A percentile compares a stretch with the other conserved stretches of the same genome.
Evolutionary conservation across 2,797 vertebrate genomes (phyloP).

Genomic region (Rhinogobio ventralis): DNA sequence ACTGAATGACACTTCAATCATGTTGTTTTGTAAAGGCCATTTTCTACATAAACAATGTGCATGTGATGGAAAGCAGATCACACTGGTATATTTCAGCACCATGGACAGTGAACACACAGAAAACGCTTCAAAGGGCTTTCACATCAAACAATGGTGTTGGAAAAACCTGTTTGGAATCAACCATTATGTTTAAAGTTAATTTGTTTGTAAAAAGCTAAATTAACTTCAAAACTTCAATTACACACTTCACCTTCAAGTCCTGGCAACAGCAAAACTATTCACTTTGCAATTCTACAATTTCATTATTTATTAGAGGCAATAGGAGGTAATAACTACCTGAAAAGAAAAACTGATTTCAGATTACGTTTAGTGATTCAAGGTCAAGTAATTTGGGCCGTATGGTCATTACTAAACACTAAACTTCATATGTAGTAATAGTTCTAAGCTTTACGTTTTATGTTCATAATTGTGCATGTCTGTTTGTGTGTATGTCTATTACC

Average conservation of each 20-base stretch:
- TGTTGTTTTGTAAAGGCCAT: not conserved
- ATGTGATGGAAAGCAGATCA: not conserved
- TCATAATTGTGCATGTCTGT: not conserved
- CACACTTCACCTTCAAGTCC: not conserved
- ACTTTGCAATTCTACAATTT: not conserved
- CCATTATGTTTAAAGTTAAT: not conserved
- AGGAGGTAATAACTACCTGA: not conserved
- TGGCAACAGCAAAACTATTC: not conserved
- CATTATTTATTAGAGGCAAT: not conserved
- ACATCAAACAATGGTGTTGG: not conserved
- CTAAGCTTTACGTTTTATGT: not conserved
- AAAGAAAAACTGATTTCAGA: not conserved
- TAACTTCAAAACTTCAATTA: not conserved
- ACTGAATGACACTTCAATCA: conserved; percentile 27
- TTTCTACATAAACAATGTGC: conserved; percentile 14
- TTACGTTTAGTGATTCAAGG: not conserved
- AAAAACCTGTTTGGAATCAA: conserved; percentile 15
- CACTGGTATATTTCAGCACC: not conserved
- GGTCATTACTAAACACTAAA: not conserved
- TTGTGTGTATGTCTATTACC: not conserved
- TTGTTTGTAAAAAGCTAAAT: not conserved
- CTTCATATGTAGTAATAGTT: not conserved
- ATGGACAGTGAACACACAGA: not conserved
- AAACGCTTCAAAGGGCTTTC: not conserved
- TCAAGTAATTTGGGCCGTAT: not conserved